These are phyloP conservation scores for Chironomus tepperi DNA, from an alignment of 1,140 invertebrate genomes.

Conservation along the genomic window DNA sequence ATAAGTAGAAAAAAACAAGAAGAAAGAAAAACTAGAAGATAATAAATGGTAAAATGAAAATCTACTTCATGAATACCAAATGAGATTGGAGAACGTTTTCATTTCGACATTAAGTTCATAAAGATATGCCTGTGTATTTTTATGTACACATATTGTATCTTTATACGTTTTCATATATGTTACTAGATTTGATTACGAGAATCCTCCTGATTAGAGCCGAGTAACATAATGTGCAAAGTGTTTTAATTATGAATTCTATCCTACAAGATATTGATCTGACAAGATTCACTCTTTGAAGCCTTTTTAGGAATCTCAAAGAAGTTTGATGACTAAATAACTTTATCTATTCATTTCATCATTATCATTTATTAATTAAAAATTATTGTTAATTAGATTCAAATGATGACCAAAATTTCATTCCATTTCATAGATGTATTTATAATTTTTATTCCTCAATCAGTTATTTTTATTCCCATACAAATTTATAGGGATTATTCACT, in stretches of 20 bases:
- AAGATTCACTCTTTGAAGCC: too few species aligned
- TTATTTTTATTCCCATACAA: too few species aligned
- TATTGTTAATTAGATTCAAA: too few species aligned
- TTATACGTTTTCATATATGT: neutral
- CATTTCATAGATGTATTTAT: too few species aligned
- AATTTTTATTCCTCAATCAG: too few species aligned
- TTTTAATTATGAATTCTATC: constrained; percentile 1
- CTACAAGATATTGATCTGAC: neutral
- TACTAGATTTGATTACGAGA: neutral
- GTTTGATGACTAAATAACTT: too few species aligned
- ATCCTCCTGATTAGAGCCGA: neutral
- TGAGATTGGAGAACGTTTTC: neutral
- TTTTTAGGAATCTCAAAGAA: too few species aligned
- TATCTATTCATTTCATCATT: too few species aligned
- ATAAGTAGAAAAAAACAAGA: neutral
- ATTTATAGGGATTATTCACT: too few species aligned
- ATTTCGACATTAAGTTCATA: constrained; percentile 2
- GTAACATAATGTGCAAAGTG: neutral
- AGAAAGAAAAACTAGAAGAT: constrained; percentile 16
- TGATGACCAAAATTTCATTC: too few species aligned
- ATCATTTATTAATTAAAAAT: too few species aligned
- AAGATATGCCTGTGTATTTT: neutral
- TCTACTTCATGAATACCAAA: constrained; percentile 21
- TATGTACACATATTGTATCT: neutral
- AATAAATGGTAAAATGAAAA: constrained; percentile 23